Conservation (phyloP, 35 echinoderm and acorn worm species). For the Eucidaris tribuloides region DNA sequence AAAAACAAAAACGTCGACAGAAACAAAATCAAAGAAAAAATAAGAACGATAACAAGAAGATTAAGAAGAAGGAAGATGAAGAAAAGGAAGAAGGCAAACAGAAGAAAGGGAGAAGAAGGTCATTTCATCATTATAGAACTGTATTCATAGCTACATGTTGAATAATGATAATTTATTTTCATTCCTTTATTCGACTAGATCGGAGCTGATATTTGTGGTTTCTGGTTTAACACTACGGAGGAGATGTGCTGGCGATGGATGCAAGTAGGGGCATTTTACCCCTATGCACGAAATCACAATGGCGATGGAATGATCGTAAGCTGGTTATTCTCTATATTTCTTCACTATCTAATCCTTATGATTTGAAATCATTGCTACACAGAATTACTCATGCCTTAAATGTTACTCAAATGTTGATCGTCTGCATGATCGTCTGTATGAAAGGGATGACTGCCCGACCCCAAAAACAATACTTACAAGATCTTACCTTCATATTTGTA, state of each 20-base stretch:
- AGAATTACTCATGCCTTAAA: no score
- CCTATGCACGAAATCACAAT: conserved; percentile 81
- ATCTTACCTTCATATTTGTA: no score
- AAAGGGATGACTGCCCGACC: no score
- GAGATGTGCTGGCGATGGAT: conserved; percentile 78
- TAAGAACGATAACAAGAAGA: not conserved
- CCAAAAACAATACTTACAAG: no score
- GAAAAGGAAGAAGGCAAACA: not conserved
- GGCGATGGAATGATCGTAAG: conserved; percentile 48
- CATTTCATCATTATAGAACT: not conserved
- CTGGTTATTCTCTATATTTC: not conserved
- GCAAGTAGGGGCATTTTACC: conserved; percentile 78
- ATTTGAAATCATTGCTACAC: no score
- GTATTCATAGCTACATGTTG: not conserved
- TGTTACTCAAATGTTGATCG: no score
- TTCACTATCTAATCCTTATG: no score
- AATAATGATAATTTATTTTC: not conserved
- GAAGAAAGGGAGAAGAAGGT: not conserved
- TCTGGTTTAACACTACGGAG: conserved; percentile 36
- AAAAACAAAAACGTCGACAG: not conserved
- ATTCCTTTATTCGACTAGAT: conserved; percentile 41
- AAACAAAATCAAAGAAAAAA: not conserved
- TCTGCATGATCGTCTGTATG: no score
- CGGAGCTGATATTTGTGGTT: conserved; percentile 88
- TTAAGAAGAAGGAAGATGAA: no score